Evolutionary conservation across 2,113 vertebrate species (phyloP).

Genomic region (Chaenocephalus aceratus): DNA sequence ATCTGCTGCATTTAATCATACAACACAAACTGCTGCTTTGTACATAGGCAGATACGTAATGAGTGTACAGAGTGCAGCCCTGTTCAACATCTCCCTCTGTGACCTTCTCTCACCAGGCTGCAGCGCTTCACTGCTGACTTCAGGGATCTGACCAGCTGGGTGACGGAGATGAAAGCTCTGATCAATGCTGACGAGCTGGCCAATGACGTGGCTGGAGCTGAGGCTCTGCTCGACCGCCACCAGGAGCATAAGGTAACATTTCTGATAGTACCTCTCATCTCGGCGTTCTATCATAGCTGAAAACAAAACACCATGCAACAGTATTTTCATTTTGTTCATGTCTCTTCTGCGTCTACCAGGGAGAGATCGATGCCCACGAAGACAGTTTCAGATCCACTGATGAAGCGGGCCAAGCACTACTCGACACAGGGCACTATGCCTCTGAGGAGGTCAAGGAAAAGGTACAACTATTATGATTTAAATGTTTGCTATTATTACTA

Average conservation of each 20-base stretch:
- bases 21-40: neutral
- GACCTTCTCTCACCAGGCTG: slow-evolving; percentile 80
- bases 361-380: slow-evolving; percentile 98
- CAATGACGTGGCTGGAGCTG: slow-evolving; percentile 96
- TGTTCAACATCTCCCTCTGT: slow-evolving; percentile 5
- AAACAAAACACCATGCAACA: neutral
- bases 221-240: slow-evolving; percentile 96
- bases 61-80: neutral
- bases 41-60: neutral
- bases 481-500: neutral
- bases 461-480: slow-evolving; percentile 72
- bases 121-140: slow-evolving; percentile 98
- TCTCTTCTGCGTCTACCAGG: slow-evolving; percentile 78
- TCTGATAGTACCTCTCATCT: neutral
- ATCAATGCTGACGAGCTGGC: slow-evolving; percentile 98
- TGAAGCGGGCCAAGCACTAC: slow-evolving; percentile 91
- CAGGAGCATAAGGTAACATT: slow-evolving; percentile 95
- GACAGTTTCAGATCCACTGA: slow-evolving; percentile 96
- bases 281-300: neutral
- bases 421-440: slow-evolving; percentile 93
- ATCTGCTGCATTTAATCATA: too few relatives aligned
- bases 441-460: slow-evolving; percentile 98
- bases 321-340: neutral
- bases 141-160: slow-evolving; percentile 98
- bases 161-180: slow-evolving; percentile 99